A percentile compares a stretch with the other conserved stretches of the same genome.
Conservation (phyloP, 1,140 invertebrate genomes). For the Eupeodes corollae region DNA sequence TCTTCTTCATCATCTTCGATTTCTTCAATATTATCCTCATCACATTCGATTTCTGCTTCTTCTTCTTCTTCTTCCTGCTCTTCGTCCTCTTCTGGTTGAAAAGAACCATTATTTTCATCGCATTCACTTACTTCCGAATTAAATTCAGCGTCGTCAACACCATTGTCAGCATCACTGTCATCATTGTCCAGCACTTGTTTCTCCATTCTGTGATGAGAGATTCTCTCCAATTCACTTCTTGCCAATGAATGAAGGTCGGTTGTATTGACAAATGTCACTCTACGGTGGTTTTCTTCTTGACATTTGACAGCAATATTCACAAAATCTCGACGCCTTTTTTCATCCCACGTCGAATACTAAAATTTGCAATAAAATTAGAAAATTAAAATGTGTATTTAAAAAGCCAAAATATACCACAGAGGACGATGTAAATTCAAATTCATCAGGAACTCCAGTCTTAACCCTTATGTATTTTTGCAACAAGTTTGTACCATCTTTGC, state of each 20-base stretch:
- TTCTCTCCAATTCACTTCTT: conserved; percentile 9
- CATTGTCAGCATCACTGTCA: conserved; percentile 8
- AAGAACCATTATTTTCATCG: conserved; percentile 4
- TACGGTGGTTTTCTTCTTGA: conserved; percentile 27
- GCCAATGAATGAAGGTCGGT: conserved; percentile 17
- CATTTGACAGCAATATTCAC: conserved; percentile 25
- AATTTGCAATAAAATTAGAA: neutral
- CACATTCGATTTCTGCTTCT: conserved; percentile 5
- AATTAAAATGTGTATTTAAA: neutral
- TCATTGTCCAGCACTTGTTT: conserved; percentile 7
- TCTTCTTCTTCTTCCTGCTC: conserved; percentile 6
- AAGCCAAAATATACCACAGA: conserved; percentile 24
- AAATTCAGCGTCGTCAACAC: conserved; percentile 1
- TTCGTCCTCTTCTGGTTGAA: neutral
- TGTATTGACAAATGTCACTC: conserved; percentile 21
- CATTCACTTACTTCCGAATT: conserved; percentile 5
- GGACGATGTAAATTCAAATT: conserved; percentile 30
- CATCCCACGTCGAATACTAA: conserved; percentile 35
- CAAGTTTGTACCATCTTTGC: conserved; percentile 27
- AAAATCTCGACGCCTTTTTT: conserved; percentile 25
- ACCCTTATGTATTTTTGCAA: conserved; percentile 32
- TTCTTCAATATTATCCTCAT: conserved; percentile 7
- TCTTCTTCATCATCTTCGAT: conserved; percentile 1
- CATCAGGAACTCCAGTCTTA: conserved; percentile 18
- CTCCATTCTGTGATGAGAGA: neutral